These are phyloP conservation scores for Busseola fusca DNA, from an alignment of 2,888 invertebrate species.

Conservation along the genomic window DNA sequence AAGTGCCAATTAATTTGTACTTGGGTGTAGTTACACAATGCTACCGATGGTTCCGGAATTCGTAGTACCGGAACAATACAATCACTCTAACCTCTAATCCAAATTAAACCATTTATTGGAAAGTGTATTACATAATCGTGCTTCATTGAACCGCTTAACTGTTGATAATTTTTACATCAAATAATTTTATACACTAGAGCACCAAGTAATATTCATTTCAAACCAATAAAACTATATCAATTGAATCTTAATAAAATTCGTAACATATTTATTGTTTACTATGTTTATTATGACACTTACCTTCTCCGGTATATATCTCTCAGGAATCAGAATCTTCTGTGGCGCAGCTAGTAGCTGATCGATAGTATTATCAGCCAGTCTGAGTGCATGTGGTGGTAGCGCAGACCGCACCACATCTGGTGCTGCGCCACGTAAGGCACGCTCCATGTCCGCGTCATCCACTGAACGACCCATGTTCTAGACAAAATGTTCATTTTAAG, in stretches of 20 bases:
- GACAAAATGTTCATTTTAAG: slow-evolving; percentile 11
- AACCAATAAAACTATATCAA: background rate
- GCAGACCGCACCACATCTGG: slow-evolving; percentile 97
- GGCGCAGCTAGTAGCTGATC: slow-evolving; percentile 96
- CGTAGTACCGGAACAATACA: slow-evolving; percentile 32
- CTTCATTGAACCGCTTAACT: slow-evolving; percentile 26
- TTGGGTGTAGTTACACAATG: slow-evolving; percentile 27
- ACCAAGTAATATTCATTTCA: background rate
- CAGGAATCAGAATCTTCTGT: slow-evolving; percentile 96
- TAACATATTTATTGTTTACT: background rate
- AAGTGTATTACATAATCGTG: slow-evolving; percentile 19
- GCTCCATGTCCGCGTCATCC: slow-evolving; percentile 96
- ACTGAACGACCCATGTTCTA: slow-evolving; percentile 90
- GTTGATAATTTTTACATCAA: slow-evolving; percentile 13
- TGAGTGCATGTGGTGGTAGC: slow-evolving; percentile 85
- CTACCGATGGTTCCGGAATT: slow-evolving; percentile 11
- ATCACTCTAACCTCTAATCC: slow-evolving; percentile 22
- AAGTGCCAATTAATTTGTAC: background rate
- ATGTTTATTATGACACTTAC: slow-evolving; percentile 75
- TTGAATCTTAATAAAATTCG: background rate
- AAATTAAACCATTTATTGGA: slow-evolving; percentile 29
- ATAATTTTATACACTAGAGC: slow-evolving; percentile 1
- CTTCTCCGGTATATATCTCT: slow-evolving; percentile 97
- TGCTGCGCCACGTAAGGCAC: slow-evolving; percentile 92
- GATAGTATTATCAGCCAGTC: slow-evolving; percentile 94